Evolutionary conservation across 2,797 vertebrate genomes (phyloP).

Genomic region (Gadopsis bispinosus): DNA sequence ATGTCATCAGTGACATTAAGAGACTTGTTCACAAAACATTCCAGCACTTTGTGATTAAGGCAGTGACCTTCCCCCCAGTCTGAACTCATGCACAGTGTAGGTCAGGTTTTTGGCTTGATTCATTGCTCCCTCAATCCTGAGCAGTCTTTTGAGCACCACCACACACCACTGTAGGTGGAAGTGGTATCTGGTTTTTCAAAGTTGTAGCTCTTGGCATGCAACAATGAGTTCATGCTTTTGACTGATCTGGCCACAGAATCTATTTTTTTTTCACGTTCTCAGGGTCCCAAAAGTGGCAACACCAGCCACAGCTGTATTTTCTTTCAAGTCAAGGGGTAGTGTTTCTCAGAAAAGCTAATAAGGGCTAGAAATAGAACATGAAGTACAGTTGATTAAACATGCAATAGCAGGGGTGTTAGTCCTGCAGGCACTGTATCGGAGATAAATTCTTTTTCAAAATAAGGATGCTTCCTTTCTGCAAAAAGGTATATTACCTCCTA

Average conservation of each 20-base stretch:
- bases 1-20: not conserved
- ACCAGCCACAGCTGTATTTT: not conserved
- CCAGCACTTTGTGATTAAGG: slow-evolving; percentile 1
- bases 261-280: no score
- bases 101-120: not conserved
- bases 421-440: not conserved
- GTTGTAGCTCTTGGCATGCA: not conserved
- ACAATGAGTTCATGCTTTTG: not conserved
- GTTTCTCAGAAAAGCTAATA: not conserved
- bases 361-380: not conserved
- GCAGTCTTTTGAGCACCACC: not conserved
- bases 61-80: no score
- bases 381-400: not conserved
- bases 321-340: not conserved
- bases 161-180: not conserved
- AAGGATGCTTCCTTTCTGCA: not conserved
- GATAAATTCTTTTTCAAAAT: not conserved
- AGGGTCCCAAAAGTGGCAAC: no score
- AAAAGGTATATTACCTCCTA: not conserved
- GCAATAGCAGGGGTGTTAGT: no score
- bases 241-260: not conserved
- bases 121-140: not conserved
- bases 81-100: not conserved
- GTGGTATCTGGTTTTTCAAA: not conserved
- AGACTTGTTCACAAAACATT: not conserved